phyloP scores from a whole-genome alignment of 2,113 vertebrate genomes.

The Arenaria interpres region DNA sequence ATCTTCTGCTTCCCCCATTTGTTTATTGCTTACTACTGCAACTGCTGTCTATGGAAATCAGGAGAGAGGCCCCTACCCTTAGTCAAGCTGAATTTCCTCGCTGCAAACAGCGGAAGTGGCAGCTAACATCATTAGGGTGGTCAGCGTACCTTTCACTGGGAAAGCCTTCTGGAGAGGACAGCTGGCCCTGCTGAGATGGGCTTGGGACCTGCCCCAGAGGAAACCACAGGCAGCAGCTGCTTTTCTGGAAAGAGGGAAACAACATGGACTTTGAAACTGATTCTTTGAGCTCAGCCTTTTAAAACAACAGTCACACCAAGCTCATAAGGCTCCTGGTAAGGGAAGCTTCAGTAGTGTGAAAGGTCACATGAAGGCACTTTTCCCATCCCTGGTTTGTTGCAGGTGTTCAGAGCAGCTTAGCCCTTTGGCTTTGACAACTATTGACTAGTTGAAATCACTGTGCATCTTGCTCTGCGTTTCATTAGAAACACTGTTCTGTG shows the following conservation, averaged over 20 bases:
- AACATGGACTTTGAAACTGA: not conserved
- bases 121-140: not conserved
- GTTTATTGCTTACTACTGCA: not conserved
- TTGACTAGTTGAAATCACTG: not conserved
- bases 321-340: not conserved
- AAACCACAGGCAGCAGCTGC: not conserved
- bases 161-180: not conserved
- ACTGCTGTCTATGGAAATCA: not conserved
- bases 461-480: not conserved
- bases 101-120: not conserved
- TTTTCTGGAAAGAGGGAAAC: not conserved
- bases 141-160: not conserved
- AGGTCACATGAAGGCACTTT: not conserved
- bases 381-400: not conserved
- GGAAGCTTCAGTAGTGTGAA: not conserved
- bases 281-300: not conserved
- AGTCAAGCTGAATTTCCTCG: slow-evolving; percentile 33
- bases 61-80: not conserved
- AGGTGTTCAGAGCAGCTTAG: not conserved
- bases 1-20: not conserved
- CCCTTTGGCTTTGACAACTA: not conserved
- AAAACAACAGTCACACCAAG: not conserved
- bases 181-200: not conserved
- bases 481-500: slow-evolving; percentile 16
- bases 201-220: rapidly evolving